phyloP scores from a whole-genome alignment of 2,888 invertebrate genomes.

The Andrena praecox region DNA sequence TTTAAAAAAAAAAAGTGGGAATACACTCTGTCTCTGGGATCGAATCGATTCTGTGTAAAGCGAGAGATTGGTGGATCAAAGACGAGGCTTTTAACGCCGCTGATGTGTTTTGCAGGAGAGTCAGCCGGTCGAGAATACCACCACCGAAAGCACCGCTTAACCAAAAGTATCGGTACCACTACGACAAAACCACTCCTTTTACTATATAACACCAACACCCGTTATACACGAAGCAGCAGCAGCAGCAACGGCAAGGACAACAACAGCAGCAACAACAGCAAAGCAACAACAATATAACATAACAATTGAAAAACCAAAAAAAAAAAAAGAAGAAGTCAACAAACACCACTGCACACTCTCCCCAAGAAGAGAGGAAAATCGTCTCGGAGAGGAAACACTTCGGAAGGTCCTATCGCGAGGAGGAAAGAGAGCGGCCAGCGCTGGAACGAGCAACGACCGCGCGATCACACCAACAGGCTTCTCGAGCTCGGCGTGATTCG shows the following conservation, averaged over 20 bases:
- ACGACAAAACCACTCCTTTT: conserved; percentile 73
- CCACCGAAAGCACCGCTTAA: conserved; percentile 88
- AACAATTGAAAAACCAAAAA: conserved; percentile 77
- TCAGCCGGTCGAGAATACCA: conserved; percentile 88
- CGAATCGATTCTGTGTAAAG: neutral
- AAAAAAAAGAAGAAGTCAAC: conserved; percentile 66
- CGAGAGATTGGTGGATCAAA: neutral
- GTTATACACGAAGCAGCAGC: conserved; percentile 75
- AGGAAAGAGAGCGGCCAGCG: conserved; percentile 2
- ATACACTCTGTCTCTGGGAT: too few species aligned
- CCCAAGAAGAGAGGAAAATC: conserved; percentile 73
- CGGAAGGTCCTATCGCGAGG: conserved; percentile 25
- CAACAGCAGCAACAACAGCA: conserved; percentile 37
- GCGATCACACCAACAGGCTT: neutral
- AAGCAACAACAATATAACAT: conserved; percentile 44
- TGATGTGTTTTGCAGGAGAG: conserved; percentile 84
- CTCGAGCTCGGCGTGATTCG: neutral
- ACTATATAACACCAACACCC: conserved; percentile 78
- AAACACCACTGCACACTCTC: conserved; percentile 80
- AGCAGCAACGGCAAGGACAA: conserved; percentile 54
- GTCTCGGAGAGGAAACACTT: conserved; percentile 11
- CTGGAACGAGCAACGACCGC: conserved; percentile 16
- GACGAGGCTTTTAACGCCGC: too few species aligned
- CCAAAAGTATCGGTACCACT: conserved; percentile 73
- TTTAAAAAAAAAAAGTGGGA: too few species aligned